Conservation (phyloP, 2,888 invertebrate species). For the Achlya flavicornis region DNA sequence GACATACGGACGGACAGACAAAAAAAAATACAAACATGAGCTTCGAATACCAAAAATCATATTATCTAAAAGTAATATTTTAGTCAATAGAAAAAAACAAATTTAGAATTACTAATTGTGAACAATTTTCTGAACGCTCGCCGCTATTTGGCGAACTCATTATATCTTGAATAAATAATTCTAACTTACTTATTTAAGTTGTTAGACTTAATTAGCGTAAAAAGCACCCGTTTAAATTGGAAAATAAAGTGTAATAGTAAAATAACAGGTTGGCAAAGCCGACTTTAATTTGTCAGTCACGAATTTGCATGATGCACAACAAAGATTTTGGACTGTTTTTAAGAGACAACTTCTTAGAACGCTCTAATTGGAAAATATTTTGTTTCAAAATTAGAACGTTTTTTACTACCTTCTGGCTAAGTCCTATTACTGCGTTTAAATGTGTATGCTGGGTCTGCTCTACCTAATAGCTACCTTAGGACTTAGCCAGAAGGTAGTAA, state of each 20-base stretch:
- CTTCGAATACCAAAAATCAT: too few relatives aligned
- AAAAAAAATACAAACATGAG: too few relatives aligned
- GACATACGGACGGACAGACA: too few relatives aligned
- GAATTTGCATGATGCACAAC: constrained; percentile 43
- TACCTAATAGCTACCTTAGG: too few relatives aligned
- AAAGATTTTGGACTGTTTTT: constrained; percentile 25
- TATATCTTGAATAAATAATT: neutral
- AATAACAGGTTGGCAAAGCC: constrained; percentile 41
- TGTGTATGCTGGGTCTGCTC: too few relatives aligned
- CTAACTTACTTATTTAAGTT: constrained; percentile 7
- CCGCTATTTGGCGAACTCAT: neutral
- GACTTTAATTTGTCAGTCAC: constrained; percentile 45
- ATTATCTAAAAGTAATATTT: too few relatives aligned
- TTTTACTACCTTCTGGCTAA: too few relatives aligned
- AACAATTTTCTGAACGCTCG: neutral
- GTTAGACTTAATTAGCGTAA: constrained; percentile 5
- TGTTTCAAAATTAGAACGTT: too few relatives aligned
- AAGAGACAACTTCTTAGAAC: constrained; percentile 14
- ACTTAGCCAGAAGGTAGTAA: too few relatives aligned
- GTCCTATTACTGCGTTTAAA: too few relatives aligned
- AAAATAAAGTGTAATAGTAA: constrained; percentile 40
- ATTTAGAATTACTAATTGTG: neutral
- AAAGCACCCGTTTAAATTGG: constrained; percentile 25
- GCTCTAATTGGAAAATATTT: too few relatives aligned
- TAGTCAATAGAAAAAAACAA: neutral